Conservation (phyloP, 2,797 vertebrate genomes). For the Melopsittacus undulatus region DNA sequence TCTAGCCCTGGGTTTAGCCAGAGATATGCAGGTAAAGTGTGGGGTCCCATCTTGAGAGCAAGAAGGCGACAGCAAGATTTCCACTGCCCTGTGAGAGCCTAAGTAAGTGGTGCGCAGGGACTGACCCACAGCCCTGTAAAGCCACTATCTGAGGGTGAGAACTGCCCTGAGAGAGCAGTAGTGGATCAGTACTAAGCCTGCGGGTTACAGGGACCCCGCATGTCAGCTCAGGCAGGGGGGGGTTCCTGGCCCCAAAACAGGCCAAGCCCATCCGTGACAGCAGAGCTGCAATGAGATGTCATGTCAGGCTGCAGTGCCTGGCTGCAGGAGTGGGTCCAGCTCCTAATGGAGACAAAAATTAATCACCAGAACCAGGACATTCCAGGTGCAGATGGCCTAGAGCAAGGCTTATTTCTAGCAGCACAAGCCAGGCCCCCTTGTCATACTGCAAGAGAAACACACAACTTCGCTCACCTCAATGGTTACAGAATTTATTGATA, state of each 20-base stretch:
- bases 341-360: neutral
- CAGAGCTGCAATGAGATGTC: rapidly evolving
- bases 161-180: rapidly evolving
- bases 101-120: rapidly evolving
- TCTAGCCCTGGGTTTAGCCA: neutral
- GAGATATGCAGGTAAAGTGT: neutral
- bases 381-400: neutral
- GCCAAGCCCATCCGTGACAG: neutral
- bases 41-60: neutral
- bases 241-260: too few relatives aligned
- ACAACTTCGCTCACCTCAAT: too few relatives aligned
- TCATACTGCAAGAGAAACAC: too few relatives aligned
- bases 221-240: rapidly evolving
- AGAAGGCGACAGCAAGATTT: too few relatives aligned
- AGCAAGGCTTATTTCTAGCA: neutral
- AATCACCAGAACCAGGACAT: neutral
- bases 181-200: neutral
- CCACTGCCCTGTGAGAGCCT: neutral
- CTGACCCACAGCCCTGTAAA: rapidly evolving
- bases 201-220: neutral
- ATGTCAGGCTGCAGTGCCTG: neutral
- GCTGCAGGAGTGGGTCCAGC: neutral
- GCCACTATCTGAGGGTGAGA: neutral
- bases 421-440: too few relatives aligned
- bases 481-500: too few relatives aligned